A percentile compares a stretch with the other conserved stretches of the same genome.
Conservation (phyloP, 2,113 vertebrate genomes). For the Aspiorhynchus laticeps region DNA sequence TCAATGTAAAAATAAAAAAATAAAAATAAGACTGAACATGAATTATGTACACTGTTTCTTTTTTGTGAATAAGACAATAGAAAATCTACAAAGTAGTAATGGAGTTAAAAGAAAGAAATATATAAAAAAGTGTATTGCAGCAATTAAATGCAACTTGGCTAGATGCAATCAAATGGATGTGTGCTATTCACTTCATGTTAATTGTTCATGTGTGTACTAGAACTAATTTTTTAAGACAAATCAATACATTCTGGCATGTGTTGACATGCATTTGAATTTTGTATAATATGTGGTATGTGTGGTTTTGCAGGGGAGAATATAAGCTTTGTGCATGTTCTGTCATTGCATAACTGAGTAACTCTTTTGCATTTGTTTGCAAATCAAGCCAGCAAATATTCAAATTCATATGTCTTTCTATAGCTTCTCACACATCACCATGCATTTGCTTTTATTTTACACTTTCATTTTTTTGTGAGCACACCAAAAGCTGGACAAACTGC, state of each 20-base stretch:
- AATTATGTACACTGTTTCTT: background rate
- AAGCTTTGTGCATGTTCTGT: background rate
- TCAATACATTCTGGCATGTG: too few species aligned
- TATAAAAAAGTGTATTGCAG: too few species aligned
- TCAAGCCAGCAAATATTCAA: background rate
- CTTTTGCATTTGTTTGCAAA: background rate
- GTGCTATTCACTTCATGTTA: too few species aligned
- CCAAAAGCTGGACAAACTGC: background rate
- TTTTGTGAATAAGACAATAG: background rate
- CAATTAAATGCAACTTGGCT: too few species aligned
- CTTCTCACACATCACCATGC: background rate
- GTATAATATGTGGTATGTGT: background rate
- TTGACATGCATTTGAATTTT: background rate
- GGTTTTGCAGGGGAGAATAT: background rate
- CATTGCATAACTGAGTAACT: background rate
- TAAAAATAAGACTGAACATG: background rate
- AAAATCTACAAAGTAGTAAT: background rate
- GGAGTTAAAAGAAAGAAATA: too few species aligned
- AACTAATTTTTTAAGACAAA: too few species aligned
- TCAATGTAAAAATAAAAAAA: background rate
- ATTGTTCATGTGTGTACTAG: too few species aligned
- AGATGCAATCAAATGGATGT: too few species aligned
- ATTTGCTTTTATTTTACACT: background rate
- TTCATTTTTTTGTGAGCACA: background rate
- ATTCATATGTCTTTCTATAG: background rate